Conservation (phyloP, 2,797 vertebrate genomes). For the Xiphophorus birchmanni region DNA sequence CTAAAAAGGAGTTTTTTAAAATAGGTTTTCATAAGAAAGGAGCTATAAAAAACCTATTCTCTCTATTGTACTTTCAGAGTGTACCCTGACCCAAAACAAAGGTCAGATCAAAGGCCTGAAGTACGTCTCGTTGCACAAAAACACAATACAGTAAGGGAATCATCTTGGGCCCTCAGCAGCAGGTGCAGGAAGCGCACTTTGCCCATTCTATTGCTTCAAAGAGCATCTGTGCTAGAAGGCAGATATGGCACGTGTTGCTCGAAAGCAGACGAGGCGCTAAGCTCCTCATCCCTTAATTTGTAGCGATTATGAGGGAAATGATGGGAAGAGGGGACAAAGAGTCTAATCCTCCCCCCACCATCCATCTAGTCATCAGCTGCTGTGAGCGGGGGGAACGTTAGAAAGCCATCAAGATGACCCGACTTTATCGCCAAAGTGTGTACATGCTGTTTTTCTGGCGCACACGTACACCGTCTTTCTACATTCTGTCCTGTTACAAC, state of each 20-base stretch:
- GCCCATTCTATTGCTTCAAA: conserved; percentile 1
- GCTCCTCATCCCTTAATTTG: conserved; percentile 72
- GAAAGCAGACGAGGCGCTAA: conserved; percentile 46
- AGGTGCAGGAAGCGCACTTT: neutral
- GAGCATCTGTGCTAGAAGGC: conserved; percentile 9
- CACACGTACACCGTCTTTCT: neutral
- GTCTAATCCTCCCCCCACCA: conserved; percentile 54
- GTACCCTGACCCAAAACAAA: conserved; percentile 42
- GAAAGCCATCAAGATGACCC: conserved; percentile 8
- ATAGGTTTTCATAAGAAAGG: conserved; percentile 18
- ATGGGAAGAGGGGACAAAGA: conserved; percentile 54
- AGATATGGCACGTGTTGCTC: conserved; percentile 31
- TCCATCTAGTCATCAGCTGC: conserved; percentile 47
- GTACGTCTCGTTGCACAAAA: conserved; percentile 56
- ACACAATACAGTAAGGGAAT: conserved; percentile 19
- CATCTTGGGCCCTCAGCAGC: conserved; percentile 13
- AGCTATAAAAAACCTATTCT: neutral
- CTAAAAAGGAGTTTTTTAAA: neutral
- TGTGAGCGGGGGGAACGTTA: conserved; percentile 28
- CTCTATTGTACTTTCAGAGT: conserved; percentile 33
- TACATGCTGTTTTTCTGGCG: neutral
- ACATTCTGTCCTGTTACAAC: neutral
- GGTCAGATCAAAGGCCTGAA: conserved; percentile 56
- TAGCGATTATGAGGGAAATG: conserved; percentile 66
- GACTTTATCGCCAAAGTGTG: neutral